Evolutionary conservation across 2,797 vertebrate species (phyloP).

Genomic region (Rhinichthys osculus): DNA sequence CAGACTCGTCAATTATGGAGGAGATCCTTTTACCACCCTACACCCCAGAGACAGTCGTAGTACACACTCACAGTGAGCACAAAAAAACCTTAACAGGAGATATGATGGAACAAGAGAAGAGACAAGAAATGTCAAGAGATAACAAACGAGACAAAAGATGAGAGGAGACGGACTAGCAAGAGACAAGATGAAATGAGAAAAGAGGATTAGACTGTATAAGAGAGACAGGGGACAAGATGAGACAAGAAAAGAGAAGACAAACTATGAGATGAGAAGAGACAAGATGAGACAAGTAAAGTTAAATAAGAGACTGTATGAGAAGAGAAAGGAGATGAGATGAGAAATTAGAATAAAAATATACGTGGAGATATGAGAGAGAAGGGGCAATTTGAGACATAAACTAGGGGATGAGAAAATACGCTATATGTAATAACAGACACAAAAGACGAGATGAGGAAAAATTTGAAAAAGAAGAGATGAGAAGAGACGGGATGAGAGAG

Average conservation of each 20-base stretch:
- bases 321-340: background rate
- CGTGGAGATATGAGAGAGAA: too few relatives aligned
- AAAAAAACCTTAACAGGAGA: background rate
- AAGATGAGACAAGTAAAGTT: background rate
- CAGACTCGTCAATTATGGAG: background rate
- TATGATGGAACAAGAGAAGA: background rate
- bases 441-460: background rate
- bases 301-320: background rate
- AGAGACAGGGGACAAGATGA: background rate
- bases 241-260: background rate
- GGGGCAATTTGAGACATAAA: background rate
- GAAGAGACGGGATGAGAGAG: background rate
- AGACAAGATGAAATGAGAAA: background rate
- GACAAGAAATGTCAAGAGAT: background rate
- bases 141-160: background rate
- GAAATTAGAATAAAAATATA: background rate
- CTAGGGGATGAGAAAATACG: background rate
- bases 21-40: constrained; percentile 3
- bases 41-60: background rate
- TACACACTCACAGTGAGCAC: background rate
- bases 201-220: background rate
- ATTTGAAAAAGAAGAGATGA: background rate
- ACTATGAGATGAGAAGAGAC: background rate
- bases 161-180: background rate
- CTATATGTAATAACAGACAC: too few relatives aligned